Conservation (phyloP, 2,888 invertebrate genomes). For the Sphinx pinastri region DNA sequence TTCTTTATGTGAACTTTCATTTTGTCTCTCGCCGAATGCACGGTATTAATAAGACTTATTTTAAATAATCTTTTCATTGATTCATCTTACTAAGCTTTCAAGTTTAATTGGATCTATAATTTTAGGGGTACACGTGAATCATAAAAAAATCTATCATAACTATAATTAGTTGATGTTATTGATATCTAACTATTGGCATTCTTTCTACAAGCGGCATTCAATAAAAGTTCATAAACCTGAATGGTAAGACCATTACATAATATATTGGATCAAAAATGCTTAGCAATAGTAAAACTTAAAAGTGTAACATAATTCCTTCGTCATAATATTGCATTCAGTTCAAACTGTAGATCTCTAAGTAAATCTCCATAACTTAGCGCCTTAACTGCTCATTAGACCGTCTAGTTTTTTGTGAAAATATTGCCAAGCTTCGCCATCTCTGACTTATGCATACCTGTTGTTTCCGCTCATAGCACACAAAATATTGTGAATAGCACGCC, state of each 20-base stretch:
- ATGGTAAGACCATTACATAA: too few relatives aligned
- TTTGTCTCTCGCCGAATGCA: conserved; percentile 9
- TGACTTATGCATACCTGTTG: not conserved
- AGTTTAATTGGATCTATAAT: not conserved
- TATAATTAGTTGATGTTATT: too few relatives aligned
- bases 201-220: too few relatives aligned
- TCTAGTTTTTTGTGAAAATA: not conserved
- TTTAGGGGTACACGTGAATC: not conserved
- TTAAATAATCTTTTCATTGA: not conserved
- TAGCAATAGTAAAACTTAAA: too few relatives aligned
- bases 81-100: not conserved
- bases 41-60: not conserved
- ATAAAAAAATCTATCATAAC: too few relatives aligned
- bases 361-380: too few relatives aligned
- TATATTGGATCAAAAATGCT: too few relatives aligned
- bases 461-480: conserved; percentile 1
- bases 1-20: conserved; percentile 9
- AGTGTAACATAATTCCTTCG: too few relatives aligned
- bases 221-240: too few relatives aligned
- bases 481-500: conserved; percentile 1
- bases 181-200: too few relatives aligned
- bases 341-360: too few relatives aligned
- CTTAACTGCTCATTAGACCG: not conserved
- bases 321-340: too few relatives aligned
- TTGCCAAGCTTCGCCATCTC: not conserved